Conservation (phyloP, 2,113 vertebrate species). For the Otis tarda region DNA sequence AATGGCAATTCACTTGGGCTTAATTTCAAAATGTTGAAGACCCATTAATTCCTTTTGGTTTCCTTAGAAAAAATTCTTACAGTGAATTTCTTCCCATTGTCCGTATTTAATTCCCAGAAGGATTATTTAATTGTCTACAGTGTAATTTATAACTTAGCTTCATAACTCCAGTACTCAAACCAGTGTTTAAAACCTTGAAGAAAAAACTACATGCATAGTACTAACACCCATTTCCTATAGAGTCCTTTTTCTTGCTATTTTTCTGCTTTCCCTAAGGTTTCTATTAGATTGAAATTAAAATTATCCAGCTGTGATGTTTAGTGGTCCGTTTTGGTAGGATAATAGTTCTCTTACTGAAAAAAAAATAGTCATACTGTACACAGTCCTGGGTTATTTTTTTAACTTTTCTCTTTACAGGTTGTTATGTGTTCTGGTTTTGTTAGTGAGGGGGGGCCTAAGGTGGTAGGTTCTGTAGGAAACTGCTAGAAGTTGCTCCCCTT, state of each 20-base stretch:
- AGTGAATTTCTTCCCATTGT: neutral
- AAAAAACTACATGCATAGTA: neutral
- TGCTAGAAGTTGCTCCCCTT: no score
- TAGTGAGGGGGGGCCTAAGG: no score
- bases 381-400: neutral
- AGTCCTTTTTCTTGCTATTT: neutral
- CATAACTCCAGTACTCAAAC: neutral
- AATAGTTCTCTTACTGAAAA: neutral
- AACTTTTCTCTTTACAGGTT: neutral
- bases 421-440: no score
- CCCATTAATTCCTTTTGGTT: constrained; percentile 8
- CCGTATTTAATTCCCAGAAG: neutral
- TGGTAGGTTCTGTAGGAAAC: no score
- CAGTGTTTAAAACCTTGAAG: neutral
- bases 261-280: neutral
- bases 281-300: constrained; percentile 8
- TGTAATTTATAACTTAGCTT: constrained; percentile 15
- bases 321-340: neutral
- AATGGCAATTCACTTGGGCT: neutral
- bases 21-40: constrained; percentile 29
- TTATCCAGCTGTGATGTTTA: neutral
- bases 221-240: neutral
- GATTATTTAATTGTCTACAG: constrained; percentile 22
- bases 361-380: neutral
- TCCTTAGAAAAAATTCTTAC: constrained; percentile 3